A percentile compares a stretch with the other conserved stretches of the same genome.
Evolutionary conservation across 2,888 invertebrate species (phyloP).

Genomic region (Stenchaetothrips biformis): DNA sequence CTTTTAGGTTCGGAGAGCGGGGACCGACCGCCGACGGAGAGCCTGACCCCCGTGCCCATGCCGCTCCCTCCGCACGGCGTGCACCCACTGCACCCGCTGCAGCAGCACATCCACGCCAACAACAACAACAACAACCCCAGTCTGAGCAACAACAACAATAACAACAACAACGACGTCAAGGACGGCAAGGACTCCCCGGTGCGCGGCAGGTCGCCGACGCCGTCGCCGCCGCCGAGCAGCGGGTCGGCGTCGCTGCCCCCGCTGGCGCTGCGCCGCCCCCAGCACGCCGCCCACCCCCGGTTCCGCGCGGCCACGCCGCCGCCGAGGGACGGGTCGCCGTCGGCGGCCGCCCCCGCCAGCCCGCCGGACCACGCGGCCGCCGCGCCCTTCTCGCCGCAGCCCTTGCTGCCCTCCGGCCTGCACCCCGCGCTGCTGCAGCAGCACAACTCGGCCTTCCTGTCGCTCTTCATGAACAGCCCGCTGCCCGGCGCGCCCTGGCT

Average conservation of each 20-base stretch:
- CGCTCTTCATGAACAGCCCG: constrained; percentile 66
- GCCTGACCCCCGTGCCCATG: background rate
- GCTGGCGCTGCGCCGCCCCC: constrained; percentile 8
- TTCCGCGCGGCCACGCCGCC: constrained; percentile 47
- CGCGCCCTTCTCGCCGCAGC: constrained; percentile 37
- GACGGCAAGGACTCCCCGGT: constrained; percentile 1
- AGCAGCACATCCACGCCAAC: constrained; percentile 9
- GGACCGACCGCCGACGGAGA: background rate
- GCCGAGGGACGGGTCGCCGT: constrained; percentile 43
- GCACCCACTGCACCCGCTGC: constrained; percentile 20
- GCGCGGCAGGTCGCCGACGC: background rate
- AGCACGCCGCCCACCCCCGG: constrained; percentile 22
- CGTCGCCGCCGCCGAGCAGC: constrained; percentile 8
- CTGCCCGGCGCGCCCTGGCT: constrained; percentile 73
- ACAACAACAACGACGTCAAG: constrained; percentile 14
- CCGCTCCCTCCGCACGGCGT: constrained; percentile 1
- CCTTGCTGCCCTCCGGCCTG: constrained; percentile 34
- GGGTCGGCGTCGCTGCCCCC: constrained; percentile 2
- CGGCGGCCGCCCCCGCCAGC: constrained; percentile 46
- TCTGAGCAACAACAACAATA: background rate
- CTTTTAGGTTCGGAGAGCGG: background rate
- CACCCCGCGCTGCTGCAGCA: constrained; percentile 38
- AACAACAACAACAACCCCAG: background rate
- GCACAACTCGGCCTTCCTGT: constrained; percentile 41
- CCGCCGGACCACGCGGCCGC: constrained; percentile 44